Conservation (phyloP, 2,113 vertebrate genomes). For the Bolborhynchus lineola region DNA sequence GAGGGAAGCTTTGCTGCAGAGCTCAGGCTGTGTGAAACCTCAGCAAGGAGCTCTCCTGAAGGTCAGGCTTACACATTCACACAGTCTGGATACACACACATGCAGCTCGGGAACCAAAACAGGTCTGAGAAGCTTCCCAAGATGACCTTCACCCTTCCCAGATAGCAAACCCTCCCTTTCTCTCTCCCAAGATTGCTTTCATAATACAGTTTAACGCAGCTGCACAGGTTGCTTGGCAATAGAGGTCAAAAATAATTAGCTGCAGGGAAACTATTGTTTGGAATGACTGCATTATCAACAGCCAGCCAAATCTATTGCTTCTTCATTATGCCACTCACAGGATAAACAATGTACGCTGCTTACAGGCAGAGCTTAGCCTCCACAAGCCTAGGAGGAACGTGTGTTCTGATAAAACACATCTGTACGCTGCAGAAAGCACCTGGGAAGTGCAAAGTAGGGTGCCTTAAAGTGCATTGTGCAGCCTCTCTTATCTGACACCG, state of each 20-base stretch:
- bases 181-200: slow-evolving; percentile 32
- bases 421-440: background rate
- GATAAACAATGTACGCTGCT: slow-evolving; percentile 66
- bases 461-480: background rate
- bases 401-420: background rate
- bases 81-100: background rate
- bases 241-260: slow-evolving; percentile 66
- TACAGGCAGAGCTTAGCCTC: slow-evolving; percentile 43
- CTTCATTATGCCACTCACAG: slow-evolving; percentile 61
- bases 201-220: background rate
- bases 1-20: background rate
- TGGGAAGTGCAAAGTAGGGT: background rate
- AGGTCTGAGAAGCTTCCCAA: background rate
- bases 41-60: slow-evolving; percentile 13
- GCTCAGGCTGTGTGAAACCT: slow-evolving; percentile 2
- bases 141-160: slow-evolving; percentile 5
- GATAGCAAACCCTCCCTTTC: background rate
- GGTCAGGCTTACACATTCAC: slow-evolving; percentile 14
- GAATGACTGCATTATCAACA: slow-evolving; percentile 53
- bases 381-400: background rate
- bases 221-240: slow-evolving; percentile 66
- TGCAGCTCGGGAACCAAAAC: background rate
- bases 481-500: background rate
- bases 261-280: slow-evolving; percentile 66
- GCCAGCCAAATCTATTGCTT: slow-evolving; percentile 55